Evolutionary conservation across 1,140 invertebrate species (phyloP).

Genomic region (Cydia splendana): DNA sequence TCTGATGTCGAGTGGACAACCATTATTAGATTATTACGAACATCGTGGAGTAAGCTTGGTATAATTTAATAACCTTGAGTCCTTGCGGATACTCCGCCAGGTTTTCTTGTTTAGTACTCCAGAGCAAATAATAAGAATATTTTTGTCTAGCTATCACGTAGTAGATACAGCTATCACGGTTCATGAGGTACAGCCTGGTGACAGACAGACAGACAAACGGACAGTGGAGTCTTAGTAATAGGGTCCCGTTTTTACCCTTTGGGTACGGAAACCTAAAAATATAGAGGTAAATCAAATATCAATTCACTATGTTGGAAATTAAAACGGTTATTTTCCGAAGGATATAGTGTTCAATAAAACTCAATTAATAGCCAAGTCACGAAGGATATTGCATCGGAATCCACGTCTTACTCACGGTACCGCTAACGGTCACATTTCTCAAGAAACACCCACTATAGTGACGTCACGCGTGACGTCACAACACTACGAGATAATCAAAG

Average conservation of each 20-base stretch:
- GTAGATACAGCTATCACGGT: too few relatives aligned
- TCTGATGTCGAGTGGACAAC: background rate
- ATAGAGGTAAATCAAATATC: too few relatives aligned
- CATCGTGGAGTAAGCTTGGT: background rate
- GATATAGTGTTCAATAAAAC: background rate
- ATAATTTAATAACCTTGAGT: constrained; percentile 10
- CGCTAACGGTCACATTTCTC: background rate
- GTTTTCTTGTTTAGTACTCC: background rate
- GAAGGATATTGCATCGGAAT: background rate
- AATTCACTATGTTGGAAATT: too few relatives aligned
- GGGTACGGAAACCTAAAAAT: too few relatives aligned
- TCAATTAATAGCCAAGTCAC: constrained; percentile 3
- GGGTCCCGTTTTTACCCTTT: too few relatives aligned
- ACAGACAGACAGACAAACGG: too few relatives aligned
- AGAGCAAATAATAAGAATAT: too few relatives aligned
- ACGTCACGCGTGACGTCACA: background rate
- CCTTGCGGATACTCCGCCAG: background rate
- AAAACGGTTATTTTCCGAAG: background rate
- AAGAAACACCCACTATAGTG: background rate
- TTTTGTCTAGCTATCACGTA: too few relatives aligned
- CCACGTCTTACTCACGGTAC: background rate
- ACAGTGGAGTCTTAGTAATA: too few relatives aligned
- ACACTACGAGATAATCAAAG: background rate
- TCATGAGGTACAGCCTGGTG: too few relatives aligned
- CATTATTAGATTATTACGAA: too few relatives aligned